Percentiles rank a stretch among this genome's conserved stretches.
Conservation (phyloP, 2,888 invertebrate genomes). For the Bugula neritina region DNA sequence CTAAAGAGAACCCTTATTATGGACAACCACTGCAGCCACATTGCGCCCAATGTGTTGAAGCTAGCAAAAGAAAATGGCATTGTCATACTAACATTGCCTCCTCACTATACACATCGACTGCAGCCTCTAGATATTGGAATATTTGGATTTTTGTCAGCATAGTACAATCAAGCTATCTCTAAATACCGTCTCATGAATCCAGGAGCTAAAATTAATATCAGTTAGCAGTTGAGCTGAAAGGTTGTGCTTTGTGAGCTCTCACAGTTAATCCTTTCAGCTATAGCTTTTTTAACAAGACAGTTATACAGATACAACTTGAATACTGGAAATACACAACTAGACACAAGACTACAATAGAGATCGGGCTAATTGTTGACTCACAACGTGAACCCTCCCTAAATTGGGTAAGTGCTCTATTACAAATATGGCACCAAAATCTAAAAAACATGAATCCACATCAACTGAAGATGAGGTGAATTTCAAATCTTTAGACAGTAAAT, state of each 20-base stretch:
- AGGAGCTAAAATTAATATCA: too few relatives aligned
- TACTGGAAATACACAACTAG: too few relatives aligned
- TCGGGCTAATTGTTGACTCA: not conserved
- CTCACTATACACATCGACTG: not conserved
- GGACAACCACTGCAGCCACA: not conserved
- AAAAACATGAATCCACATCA: not conserved
- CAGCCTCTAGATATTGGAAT: not conserved
- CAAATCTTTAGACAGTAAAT: not conserved
- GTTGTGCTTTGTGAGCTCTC: not conserved
- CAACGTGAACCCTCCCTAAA: slow-evolving; percentile 4
- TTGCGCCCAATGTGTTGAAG: not conserved
- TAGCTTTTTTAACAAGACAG: not conserved
- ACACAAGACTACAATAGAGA: not conserved
- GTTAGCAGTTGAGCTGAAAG: slow-evolving; percentile 2
- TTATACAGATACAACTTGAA: too few relatives aligned
- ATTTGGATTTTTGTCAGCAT: not conserved
- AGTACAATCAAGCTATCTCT: too few relatives aligned
- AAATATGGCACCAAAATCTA: not conserved
- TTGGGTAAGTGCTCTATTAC: slow-evolving; percentile 14
- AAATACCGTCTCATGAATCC: too few relatives aligned
- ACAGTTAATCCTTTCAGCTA: not conserved
- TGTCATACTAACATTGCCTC: not conserved
- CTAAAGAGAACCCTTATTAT: not conserved
- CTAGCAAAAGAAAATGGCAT: not conserved
- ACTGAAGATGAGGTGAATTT: not conserved